phyloP scores from a whole-genome alignment of 2,888 invertebrate species.

The Amblyteles armatorius region DNA sequence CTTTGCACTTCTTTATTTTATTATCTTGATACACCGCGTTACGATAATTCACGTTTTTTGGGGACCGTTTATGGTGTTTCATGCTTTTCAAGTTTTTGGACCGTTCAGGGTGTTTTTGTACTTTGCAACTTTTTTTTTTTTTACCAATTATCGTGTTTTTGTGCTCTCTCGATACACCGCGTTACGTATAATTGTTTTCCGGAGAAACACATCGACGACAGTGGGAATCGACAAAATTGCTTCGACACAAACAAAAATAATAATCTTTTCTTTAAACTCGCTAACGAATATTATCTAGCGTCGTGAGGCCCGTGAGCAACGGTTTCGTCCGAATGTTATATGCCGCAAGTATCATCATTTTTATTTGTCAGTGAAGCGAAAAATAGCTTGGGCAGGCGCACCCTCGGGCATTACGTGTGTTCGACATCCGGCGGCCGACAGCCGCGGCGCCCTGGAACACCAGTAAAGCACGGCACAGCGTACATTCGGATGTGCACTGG shows the following conservation, averaged over 20 bases:
- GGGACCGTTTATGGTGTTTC: too few species aligned
- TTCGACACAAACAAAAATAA: neutral
- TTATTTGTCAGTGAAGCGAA: constrained; percentile 83
- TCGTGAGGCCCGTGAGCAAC: constrained; percentile 28
- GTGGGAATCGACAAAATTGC: constrained; percentile 3
- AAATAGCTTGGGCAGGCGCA: constrained; percentile 81
- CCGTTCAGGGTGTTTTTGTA: neutral
- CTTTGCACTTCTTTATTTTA: neutral
- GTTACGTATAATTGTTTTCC: neutral
- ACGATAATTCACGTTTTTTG: too few species aligned
- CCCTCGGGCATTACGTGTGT: constrained; percentile 73
- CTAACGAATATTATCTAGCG: constrained; percentile 51
- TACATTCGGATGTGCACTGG: constrained; percentile 57
- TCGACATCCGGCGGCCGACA: constrained; percentile 66
- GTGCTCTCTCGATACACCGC: neutral
- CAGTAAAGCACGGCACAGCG: constrained; percentile 51
- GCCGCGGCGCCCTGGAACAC: constrained; percentile 44
- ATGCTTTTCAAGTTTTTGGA: neutral
- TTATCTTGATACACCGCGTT: neutral
- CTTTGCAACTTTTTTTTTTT: neutral
- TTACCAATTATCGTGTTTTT: neutral
- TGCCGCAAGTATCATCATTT: constrained; percentile 77
- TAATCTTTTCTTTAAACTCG: constrained; percentile 10
- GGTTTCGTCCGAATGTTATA: constrained; percentile 56
- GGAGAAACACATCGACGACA: neutral